Percentiles rank a stretch among this genome's conserved stretches.
phyloP scores from a whole-genome alignment of 1,140 invertebrate genomes.

The Nymphalis io region DNA sequence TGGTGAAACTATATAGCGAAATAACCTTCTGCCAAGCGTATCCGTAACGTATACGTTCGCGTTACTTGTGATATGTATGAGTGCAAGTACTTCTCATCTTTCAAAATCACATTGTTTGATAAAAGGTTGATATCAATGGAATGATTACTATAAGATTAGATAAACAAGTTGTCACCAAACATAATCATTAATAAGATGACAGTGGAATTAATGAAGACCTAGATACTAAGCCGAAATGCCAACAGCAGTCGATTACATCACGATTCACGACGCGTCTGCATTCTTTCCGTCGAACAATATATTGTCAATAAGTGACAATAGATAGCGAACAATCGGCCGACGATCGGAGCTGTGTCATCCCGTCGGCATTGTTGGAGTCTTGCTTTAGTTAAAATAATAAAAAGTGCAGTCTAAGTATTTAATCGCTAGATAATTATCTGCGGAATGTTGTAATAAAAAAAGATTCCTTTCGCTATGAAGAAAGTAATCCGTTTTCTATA shows the following conservation, averaged over 20 bases:
- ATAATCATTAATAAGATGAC: neutral
- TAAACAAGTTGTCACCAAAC: neutral
- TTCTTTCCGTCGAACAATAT: constrained; percentile 15
- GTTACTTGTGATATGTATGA: too few relatives aligned
- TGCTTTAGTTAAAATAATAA: constrained; percentile 13
- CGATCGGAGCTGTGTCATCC: constrained; percentile 10
- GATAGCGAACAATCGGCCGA: constrained; percentile 14
- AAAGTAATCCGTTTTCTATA: neutral
- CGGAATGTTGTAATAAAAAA: neutral
- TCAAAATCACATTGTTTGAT: neutral
- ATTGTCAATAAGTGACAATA: constrained; percentile 24
- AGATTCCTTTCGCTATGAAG: too few relatives aligned
- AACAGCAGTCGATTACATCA: constrained; percentile 13
- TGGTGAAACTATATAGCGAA: too few relatives aligned
- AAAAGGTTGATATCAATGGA: neutral
- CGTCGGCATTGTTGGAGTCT: constrained; percentile 2
- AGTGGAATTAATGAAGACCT: neutral
- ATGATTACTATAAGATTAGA: neutral
- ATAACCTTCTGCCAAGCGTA: too few relatives aligned
- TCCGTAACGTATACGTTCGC: too few relatives aligned
- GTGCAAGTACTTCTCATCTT: too few relatives aligned
- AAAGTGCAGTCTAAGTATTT: neutral
- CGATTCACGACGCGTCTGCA: constrained; percentile 1
- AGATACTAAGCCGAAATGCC: constrained; percentile 4
- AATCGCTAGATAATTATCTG: neutral